phyloP scores from a whole-genome alignment of 2,888 invertebrate genomes.

The Meteorus colon region DNA sequence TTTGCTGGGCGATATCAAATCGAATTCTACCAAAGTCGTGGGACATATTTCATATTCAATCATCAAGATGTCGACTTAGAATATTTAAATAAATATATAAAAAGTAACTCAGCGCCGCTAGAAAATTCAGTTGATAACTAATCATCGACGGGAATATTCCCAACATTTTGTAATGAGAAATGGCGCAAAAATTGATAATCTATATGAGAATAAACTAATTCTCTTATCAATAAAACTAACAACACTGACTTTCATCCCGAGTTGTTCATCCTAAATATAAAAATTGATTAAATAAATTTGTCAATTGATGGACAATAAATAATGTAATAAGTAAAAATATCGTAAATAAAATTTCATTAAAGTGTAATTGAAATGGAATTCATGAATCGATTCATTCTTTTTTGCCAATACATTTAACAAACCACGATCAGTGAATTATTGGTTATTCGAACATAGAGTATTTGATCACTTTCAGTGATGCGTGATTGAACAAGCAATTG shows the following conservation, averaged over 20 bases:
- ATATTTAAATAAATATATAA: too few species aligned
- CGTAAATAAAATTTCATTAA: background rate
- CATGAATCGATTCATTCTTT: background rate
- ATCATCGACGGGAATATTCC: background rate
- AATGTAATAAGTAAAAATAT: background rate
- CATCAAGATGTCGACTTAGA: too few species aligned
- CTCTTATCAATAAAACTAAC: too few species aligned
- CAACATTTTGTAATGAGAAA: background rate
- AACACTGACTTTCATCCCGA: too few species aligned
- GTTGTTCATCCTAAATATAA: too few species aligned
- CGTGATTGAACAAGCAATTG: constrained; percentile 11
- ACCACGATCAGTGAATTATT: background rate
- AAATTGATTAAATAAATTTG: too few species aligned
- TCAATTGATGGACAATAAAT: background rate
- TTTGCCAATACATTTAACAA: background rate
- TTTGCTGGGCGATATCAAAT: too few species aligned
- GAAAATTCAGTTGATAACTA: background rate
- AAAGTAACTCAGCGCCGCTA: background rate
- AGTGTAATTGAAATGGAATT: background rate
- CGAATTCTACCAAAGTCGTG: too few species aligned
- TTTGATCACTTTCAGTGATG: background rate
- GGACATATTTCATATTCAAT: too few species aligned
- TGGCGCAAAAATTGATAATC: background rate
- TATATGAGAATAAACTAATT: background rate
- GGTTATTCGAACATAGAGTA: constrained; percentile 6